A percentile compares a stretch with the other conserved stretches of the same genome.
phyloP scores from a whole-genome alignment of 2,888 invertebrate species.

The Andrena praecox region DNA sequence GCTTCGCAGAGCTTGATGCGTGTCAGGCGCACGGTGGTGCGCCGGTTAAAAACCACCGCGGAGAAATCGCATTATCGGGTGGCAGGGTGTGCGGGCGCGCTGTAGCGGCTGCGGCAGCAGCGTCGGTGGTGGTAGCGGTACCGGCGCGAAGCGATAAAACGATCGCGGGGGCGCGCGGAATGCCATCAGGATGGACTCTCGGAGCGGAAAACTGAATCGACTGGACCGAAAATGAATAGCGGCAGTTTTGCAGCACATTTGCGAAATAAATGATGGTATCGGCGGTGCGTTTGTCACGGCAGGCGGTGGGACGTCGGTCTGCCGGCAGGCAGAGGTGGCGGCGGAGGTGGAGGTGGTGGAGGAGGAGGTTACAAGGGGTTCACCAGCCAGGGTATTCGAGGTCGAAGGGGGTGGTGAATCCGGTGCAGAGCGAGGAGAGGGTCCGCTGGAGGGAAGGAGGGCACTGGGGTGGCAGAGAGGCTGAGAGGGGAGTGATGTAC shows the following conservation, averaged over 20 bases:
- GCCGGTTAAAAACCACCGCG: conserved; percentile 71
- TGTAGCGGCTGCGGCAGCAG: conserved; percentile 15
- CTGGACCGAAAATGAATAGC: conserved; percentile 85
- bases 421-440: conserved; percentile 49
- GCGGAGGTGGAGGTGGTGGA: conserved; percentile 2
- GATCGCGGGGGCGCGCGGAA: conserved; percentile 59
- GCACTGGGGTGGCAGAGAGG: conserved; percentile 58
- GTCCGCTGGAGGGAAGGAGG: conserved; percentile 54
- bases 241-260: conserved; percentile 85
- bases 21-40: conserved; percentile 25
- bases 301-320: conserved; percentile 69
- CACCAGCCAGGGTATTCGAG: conserved; percentile 46
- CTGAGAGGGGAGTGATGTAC: conserved; percentile 81
- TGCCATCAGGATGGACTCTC: conserved; percentile 74
- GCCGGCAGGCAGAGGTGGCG: conserved; percentile 55
- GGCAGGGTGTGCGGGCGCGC: not conserved
- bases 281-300: conserved; percentile 84
- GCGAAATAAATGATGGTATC: conserved; percentile 85
- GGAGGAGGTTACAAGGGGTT: conserved; percentile 56
- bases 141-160: conserved; percentile 66
- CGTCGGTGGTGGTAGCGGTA: not conserved
- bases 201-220: conserved; percentile 83
- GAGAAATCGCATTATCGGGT: conserved; percentile 75
- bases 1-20: not conserved
- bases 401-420: conserved; percentile 63